A percentile compares a stretch with the other conserved stretches of the same genome.
These are phyloP conservation scores for Hippoglossus stenolepis DNA, from an alignment of 2,113 vertebrate genomes.

Conservation along the genomic window DNA sequence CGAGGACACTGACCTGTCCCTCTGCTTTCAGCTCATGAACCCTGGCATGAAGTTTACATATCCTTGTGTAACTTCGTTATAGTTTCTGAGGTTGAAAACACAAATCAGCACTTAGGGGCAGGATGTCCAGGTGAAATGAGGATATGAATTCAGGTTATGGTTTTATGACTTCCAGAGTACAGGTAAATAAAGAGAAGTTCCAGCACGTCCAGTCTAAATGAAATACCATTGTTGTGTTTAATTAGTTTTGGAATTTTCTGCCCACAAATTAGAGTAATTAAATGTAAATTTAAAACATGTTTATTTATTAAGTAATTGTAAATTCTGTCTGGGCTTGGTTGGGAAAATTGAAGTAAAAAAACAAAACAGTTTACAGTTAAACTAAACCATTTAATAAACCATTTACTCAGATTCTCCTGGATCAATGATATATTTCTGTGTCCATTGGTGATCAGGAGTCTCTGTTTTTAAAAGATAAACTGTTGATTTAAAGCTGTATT, in stretches of 20 bases:
- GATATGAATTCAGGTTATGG: neutral
- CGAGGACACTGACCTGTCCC: constrained; percentile 42
- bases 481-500: constrained; percentile 43
- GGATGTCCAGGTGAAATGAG: neutral
- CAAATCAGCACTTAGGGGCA: neutral
- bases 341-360: neutral
- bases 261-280: too few relatives aligned
- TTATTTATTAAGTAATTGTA: neutral
- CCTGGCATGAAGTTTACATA: constrained; percentile 1
- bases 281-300: too few relatives aligned
- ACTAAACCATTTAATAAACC: neutral
- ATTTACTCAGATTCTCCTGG: neutral
- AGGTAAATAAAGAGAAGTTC: neutral
- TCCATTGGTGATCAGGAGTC: neutral
- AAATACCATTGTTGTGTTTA: neutral
- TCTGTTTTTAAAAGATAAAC: neutral
- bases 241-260: too few relatives aligned
- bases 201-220: neutral
- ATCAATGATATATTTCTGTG: neutral
- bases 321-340: neutral
- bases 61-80: constrained; percentile 11
- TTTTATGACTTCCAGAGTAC: neutral
- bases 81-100: too few relatives aligned
- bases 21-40: constrained; percentile 38
- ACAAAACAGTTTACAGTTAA: neutral